Conservation (phyloP, 2,888 invertebrate genomes). For the Helobdella robusta region DNA sequence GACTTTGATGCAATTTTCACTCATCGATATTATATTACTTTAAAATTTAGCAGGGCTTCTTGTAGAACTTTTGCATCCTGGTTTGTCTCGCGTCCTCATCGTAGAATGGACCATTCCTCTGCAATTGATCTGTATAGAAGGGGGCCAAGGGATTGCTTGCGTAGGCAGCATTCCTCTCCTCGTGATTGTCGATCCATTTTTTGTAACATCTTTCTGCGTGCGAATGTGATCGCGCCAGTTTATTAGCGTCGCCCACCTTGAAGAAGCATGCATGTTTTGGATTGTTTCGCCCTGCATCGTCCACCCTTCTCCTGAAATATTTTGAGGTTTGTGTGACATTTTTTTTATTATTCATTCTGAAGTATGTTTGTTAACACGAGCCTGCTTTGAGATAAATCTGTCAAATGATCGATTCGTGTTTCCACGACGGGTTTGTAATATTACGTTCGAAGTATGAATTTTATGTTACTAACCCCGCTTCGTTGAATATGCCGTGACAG, state of each 20-base stretch:
- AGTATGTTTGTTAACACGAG: neutral
- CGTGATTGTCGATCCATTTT: conserved; percentile 4
- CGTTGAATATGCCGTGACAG: conserved; percentile 18
- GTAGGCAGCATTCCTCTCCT: conserved; percentile 11
- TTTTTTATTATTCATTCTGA: neutral
- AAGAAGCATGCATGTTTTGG: conserved; percentile 5
- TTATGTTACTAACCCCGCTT: neutral
- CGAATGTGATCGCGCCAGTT: neutral
- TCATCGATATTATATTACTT: too few species aligned
- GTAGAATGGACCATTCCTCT: neutral
- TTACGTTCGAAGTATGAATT: neutral
- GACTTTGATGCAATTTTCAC: too few species aligned
- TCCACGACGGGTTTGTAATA: neutral
- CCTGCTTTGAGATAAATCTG: too few species aligned
- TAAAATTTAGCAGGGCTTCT: too few species aligned
- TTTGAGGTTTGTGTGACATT: neutral
- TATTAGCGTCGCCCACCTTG: neutral
- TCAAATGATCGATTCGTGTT: too few species aligned
- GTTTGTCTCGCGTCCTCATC: too few species aligned
- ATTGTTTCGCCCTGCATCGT: neutral
- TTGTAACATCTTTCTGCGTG: neutral
- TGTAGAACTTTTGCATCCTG: too few species aligned
- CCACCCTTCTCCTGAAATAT: conserved; percentile 4
- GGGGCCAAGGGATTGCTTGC: conserved; percentile 1
- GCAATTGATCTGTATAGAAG: conserved; percentile 11